Evolutionary conservation across 2,113 vertebrate genomes (phyloP), one percentile per base, ranked within the genome.

Genomic region (Paracanthobrama guichenoti): DNA sequence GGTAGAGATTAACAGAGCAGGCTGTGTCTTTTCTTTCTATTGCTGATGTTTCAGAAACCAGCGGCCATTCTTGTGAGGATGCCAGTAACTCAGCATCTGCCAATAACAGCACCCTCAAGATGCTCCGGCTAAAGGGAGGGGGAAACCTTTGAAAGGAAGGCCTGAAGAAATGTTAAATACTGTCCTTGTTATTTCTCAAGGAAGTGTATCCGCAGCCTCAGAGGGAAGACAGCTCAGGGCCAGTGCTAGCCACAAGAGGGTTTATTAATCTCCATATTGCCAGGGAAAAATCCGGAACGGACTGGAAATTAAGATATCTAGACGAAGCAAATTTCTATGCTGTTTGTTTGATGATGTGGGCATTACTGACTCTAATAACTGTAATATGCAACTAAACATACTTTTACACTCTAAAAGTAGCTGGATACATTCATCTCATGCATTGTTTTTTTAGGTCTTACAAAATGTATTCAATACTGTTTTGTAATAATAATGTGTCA

Each of bases 181-280:
- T 22, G 81, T 91, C 66, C 92, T 89, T 93, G 91, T 94, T 93
- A 92, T 92, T 94, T 92, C 90, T 91, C 90, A 92, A 88, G 90
- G 92, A 93, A 93, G 88, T 91, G 92, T 93, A 88, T 94, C 91
- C 88, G 93, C 87, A 93, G 94, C 91, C 93, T 92, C 91, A 87
- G 93, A 64, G 85, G 82, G 90, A 88, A 80, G 89, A 86, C 85
- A 20, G 78, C 50, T 80, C 81, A 48, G 31, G 53, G 81, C 81
- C 77, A 55, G 73, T 48, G 46, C 28, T 71, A 55, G 77, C 87
- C 81, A 77, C 67, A 78, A 75, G 67, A 53, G 78, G 53, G 77
- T 50, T 81, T 82, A 79, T 81, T 84, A 66, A 72, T 76, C 24
- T 69, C 84, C 80, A 62, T 26, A 78, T 31, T 13, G 57, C 81